Evolutionary conservation across 2,888 invertebrate species (phyloP).

Genomic region (Latrodectus elegans): DNA sequence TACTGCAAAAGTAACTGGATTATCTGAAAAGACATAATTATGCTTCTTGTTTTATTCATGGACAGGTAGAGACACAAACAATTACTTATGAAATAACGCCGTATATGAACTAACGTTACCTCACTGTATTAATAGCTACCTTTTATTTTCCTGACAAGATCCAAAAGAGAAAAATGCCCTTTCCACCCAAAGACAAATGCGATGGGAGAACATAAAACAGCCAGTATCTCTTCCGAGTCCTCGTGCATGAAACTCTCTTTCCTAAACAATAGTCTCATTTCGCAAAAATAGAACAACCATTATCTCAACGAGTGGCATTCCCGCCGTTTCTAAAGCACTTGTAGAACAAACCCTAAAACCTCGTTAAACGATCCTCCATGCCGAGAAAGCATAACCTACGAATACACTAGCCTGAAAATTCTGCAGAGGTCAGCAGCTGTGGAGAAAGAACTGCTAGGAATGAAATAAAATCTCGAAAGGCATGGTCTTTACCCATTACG

Average conservation of each 20-base stretch:
- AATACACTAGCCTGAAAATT: conserved; percentile 38
- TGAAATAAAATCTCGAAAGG: conserved; percentile 51
- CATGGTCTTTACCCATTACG: conserved; percentile 40
- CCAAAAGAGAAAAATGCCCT: conserved; percentile 5
- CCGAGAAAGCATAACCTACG: conserved; percentile 26
- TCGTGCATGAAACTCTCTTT: neutral
- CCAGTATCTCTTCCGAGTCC: neutral
- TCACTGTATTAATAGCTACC: neutral
- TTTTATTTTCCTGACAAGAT: neutral
- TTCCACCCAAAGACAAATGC: neutral
- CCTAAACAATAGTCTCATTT: conserved; percentile 11
- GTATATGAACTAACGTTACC: neutral
- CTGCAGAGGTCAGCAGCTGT: conserved; percentile 44
- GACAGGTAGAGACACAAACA: no score
- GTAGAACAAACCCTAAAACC: neutral
- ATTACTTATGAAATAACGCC: no score
- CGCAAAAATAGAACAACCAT: conserved; percentile 31
- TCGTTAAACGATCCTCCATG: no score
- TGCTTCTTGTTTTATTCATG: no score
- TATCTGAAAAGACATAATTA: no score
- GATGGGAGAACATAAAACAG: neutral
- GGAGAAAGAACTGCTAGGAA: neutral
- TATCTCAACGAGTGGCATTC: neutral
- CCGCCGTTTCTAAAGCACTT: neutral
- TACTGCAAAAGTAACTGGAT: no score